Evolutionary conservation across 2,797 vertebrate genomes (phyloP).

Genomic region (Lepilemur septentrionalis): DNA sequence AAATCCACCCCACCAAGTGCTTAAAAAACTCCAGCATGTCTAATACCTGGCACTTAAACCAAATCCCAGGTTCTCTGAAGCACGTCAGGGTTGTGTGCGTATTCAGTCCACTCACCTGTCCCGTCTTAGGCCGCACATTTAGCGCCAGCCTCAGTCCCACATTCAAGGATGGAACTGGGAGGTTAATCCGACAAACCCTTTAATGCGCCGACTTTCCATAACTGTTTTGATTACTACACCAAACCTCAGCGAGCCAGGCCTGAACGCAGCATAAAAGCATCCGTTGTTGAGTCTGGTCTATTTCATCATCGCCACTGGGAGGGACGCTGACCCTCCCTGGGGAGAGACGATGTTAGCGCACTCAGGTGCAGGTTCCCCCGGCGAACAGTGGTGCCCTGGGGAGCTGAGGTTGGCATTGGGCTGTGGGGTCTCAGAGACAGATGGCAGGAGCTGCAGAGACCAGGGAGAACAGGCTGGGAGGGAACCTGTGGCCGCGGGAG

Average conservation of each 20-base stretch:
- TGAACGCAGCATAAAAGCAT: not conserved
- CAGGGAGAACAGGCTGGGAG: not conserved
- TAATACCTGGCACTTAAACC: too few species aligned
- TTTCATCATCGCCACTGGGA: too few species aligned
- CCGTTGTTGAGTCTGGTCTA: too few species aligned
- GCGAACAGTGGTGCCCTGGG: too few species aligned
- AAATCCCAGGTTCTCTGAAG: not conserved
- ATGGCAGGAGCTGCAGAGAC: not conserved
- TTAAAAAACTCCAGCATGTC: not conserved
- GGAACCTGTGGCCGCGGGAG: too few species aligned
- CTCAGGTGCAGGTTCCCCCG: too few species aligned
- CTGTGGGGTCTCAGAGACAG: not conserved
- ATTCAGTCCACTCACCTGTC: not conserved
- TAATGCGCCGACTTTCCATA: accelerated
- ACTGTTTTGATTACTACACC: not conserved
- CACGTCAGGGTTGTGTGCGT: not conserved
- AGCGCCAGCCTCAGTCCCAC: not conserved
- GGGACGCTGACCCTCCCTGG: too few species aligned
- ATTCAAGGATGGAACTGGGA: not conserved
- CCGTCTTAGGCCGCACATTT: not conserved
- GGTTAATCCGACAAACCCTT: not conserved
- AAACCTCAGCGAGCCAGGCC: accelerated
- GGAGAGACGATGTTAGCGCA: too few species aligned
- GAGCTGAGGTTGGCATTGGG: too few species aligned
- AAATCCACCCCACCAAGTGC: not conserved